Percentiles rank a stretch among this genome's conserved stretches.
Evolutionary conservation across 2,113 vertebrate species (phyloP).

Genomic region (Arvicanthis niloticus): DNA sequence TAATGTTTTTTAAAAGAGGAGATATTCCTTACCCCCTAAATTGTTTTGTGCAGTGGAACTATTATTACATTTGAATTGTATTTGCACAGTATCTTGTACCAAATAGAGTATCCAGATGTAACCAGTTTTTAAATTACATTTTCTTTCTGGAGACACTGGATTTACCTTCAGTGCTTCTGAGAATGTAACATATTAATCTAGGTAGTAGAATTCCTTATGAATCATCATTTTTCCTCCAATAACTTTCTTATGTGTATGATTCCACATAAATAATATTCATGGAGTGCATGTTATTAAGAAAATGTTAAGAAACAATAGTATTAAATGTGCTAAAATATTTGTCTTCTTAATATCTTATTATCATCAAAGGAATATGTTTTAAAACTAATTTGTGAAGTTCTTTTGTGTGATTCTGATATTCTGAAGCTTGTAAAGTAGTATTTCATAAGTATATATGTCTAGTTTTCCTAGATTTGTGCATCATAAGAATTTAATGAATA

Average conservation of each 20-base stretch:
- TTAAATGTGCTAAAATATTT: conserved; percentile 38
- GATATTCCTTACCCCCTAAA: not conserved
- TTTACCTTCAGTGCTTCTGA: not conserved
- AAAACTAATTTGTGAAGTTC: not conserved
- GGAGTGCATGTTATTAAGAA: not conserved
- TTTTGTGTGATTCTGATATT: not conserved
- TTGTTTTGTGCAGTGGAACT: not conserved
- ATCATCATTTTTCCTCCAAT: conserved; percentile 29
- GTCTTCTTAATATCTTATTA: conserved; percentile 9
- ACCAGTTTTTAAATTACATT: not conserved
- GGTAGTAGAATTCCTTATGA: not conserved
- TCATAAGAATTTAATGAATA: not conserved
- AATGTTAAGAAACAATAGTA: not conserved
- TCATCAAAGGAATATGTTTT: not conserved
- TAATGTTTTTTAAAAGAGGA: not conserved
- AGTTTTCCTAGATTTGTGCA: not conserved
- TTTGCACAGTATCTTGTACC: not conserved
- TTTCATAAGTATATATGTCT: not conserved
- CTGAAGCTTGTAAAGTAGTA: not conserved
- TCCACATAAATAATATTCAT: not conserved
- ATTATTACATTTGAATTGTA: not conserved
- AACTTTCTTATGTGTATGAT: not conserved
- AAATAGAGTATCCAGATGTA: not conserved
- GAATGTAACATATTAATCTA: not conserved
- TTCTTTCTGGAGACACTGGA: not conserved